A percentile compares a stretch with the other conserved stretches of the same genome.
Conservation (phyloP, 2,797 vertebrate species). For the Poecilia wingei region DNA sequence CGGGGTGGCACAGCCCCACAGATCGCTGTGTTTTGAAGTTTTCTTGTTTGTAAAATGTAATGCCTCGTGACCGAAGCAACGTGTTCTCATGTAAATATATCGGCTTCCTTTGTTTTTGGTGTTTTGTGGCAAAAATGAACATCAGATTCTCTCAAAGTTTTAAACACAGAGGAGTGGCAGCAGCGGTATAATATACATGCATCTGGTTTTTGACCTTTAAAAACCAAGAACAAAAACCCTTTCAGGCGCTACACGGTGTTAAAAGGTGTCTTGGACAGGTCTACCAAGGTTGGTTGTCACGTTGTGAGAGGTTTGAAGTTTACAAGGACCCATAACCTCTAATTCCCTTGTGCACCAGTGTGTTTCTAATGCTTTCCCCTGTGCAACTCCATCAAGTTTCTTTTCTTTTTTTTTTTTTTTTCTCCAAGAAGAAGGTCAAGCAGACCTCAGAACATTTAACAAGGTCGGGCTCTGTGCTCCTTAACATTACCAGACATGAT, state of each 20-base stretch:
- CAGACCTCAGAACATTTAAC: not conserved
- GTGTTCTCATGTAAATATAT: not conserved
- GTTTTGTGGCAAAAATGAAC: not conserved
- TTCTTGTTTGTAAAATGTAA: not conserved
- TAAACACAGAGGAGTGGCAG: not conserved
- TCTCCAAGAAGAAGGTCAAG: not conserved
- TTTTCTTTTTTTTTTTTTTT: not conserved
- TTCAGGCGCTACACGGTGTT: not conserved
- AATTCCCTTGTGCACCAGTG: not conserved
- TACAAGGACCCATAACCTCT: slow-evolving; percentile 3
- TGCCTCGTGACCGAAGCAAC: not conserved
- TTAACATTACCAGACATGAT: not conserved
- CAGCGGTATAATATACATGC: not conserved
- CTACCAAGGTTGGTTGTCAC: slow-evolving; percentile 6
- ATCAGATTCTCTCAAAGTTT: not conserved
- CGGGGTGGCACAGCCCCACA: not conserved
- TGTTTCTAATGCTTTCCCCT: not conserved
- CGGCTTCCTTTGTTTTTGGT: not conserved
- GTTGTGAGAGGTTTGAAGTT: not conserved
- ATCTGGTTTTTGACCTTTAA: slow-evolving; percentile 20
- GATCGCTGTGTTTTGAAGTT: not conserved
- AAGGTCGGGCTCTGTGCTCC: not conserved
- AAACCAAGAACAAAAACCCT: slow-evolving; percentile 15
- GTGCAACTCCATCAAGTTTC: not conserved
- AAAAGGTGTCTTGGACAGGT: slow-evolving; percentile 19